Percentiles rank a stretch among this genome's conserved stretches.
These are phyloP conservation scores for Thermophis baileyi DNA, from an alignment of 2,113 vertebrate species.

Conservation along the genomic window DNA sequence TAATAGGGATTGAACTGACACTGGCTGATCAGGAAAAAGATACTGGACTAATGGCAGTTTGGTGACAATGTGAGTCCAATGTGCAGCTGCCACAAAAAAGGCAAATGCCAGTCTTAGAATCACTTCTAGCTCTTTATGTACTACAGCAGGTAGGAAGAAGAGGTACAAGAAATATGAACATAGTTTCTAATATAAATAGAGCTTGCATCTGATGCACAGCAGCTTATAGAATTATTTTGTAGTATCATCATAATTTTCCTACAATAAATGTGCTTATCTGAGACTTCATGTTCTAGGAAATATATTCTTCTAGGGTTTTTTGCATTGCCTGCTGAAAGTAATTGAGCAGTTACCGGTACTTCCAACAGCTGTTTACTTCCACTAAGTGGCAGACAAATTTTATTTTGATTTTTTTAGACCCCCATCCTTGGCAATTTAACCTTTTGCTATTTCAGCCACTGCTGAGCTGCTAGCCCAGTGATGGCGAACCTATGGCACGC, in stretches of 20 bases:
- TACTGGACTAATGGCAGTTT: background rate
- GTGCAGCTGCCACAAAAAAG: background rate
- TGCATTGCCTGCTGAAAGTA: background rate
- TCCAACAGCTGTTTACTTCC: background rate
- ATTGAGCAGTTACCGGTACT: background rate
- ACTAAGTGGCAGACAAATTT: background rate
- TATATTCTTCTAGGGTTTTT: background rate
- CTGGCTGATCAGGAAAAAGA: background rate
- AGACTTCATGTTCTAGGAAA: background rate
- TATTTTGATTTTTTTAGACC: background rate
- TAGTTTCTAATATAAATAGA: background rate
- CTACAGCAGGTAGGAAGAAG: background rate
- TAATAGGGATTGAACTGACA: background rate
- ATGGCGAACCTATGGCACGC: too few species aligned
- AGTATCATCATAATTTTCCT: background rate
- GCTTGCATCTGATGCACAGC: background rate
- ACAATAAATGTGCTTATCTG: background rate
- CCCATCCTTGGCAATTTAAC: background rate
- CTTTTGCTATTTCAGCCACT: background rate
- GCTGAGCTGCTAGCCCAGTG: background rate
- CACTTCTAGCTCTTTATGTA: background rate
- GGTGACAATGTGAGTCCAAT: background rate
- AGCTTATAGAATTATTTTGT: background rate
- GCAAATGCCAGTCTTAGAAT: background rate
- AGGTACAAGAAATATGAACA: background rate